phyloP scores from a whole-genome alignment of 2,888 invertebrate species.

The Perdita meconis region DNA sequence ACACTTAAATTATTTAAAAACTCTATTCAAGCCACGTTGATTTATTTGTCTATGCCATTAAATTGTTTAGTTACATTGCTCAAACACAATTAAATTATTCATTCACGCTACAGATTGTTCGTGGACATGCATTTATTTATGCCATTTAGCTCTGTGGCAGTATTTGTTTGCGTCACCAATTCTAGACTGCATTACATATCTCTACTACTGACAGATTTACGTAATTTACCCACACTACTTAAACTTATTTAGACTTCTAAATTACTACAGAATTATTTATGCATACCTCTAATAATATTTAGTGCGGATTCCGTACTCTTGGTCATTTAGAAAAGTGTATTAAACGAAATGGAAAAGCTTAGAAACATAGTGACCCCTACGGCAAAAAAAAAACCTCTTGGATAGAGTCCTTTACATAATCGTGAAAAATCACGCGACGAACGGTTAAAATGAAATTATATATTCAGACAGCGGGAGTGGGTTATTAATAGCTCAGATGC shows the following conservation, averaged over 20 bases:
- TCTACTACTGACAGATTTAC: not conserved
- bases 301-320: not conserved
- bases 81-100: not conserved
- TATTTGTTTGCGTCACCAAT: not conserved
- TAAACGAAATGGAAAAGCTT: not conserved
- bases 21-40: not conserved
- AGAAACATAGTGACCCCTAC: not conserved
- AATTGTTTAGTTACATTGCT: not conserved
- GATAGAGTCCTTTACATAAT: not conserved
- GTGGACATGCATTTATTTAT: not conserved
- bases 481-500: constrained; percentile 26
- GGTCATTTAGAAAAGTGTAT: not conserved
- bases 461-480: not conserved
- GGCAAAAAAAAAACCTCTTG: not conserved
- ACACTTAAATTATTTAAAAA: not conserved
- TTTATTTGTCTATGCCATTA: not conserved
- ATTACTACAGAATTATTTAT: not conserved
- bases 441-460: constrained; percentile 26
- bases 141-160: no score
- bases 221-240: not conserved
- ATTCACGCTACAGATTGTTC: not conserved
- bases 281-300: not conserved
- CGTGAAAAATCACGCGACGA: constrained; percentile 7
- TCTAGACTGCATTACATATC: not conserved
- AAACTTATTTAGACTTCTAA: not conserved